Evolutionary conservation across 2,888 invertebrate genomes (phyloP), one percentile per base, ranked within the genome.

Genomic region (Scaeva pyrastri): DNA sequence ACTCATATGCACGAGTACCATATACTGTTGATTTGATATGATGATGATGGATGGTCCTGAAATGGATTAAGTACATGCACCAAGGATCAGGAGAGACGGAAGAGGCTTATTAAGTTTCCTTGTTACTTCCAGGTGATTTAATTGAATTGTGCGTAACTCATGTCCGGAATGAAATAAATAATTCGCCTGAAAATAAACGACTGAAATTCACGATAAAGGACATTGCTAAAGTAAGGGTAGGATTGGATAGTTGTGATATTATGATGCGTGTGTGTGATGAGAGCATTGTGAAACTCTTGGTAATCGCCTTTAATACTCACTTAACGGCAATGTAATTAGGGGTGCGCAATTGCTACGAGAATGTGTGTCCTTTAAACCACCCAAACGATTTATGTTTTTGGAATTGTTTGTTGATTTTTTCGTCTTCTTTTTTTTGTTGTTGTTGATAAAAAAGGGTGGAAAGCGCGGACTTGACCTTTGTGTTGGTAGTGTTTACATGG

Each of bases 231-330:
- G 14, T 48, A 60, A 60, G 64, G 74, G 39, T 68, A 39, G 50
- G 8, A 14, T 23, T 19, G 45, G 50, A 55, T 21, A 39, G 21
- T 14, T 12, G 16, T 21, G 31, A 31, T 31, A 5, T 31, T 8
- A 31, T 31, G 48, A 55, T 41, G 31, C 60, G 50, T 39, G 75
- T 60, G 52, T 73, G 21, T 31, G n/a, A 21, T 73, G 21, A n/a
- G n/a, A 21, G 39, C 10, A 23, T 23, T 50, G 14, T 26, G 26
- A 2, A 41, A 72, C 52, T 60, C 52, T 60, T 84, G 45, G 78
- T 89, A 88, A 89, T 89, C 89, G 88, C 79, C 83, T 87, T 88
- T 89, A 89, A 88, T 88, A 82, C 87, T 60, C 82, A 88, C 88
- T 89, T 88, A 88, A 88, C 87, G 56, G 77, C 81, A 88, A 87